These are phyloP conservation scores for Pao palembangensis DNA, from an alignment of 2,113 vertebrate species.

Conservation along the genomic window DNA sequence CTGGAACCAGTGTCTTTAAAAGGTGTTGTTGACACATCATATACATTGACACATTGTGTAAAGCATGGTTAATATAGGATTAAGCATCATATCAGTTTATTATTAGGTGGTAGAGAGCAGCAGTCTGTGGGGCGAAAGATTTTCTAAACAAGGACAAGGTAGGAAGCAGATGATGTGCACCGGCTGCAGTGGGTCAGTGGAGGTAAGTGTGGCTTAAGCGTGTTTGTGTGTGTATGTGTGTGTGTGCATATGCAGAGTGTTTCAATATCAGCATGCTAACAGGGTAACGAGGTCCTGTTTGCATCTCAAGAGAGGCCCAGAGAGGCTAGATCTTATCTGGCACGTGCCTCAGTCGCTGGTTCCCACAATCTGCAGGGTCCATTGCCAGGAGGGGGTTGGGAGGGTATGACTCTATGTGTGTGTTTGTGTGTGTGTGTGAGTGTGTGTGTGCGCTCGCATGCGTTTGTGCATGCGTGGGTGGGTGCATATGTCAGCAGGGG, in stretches of 20 bases:
- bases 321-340: conserved; percentile 80
- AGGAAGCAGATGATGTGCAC: conserved; percentile 57
- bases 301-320: conserved; percentile 75
- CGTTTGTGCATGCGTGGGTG: conserved; percentile 37
- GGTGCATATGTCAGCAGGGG: conserved; percentile 43
- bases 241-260: conserved; percentile 1
- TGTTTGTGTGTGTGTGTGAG: conserved; percentile 23
- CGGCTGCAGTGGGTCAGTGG: conserved; percentile 43
- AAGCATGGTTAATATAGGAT: too few species aligned
- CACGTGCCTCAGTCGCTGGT: conserved; percentile 82
- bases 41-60: too few species aligned
- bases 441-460: conserved; percentile 35
- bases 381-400: conserved; percentile 68
- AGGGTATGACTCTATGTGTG: conserved; percentile 53
- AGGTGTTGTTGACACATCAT: too few species aligned
- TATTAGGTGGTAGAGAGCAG: neutral
- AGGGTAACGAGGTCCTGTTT: conserved; percentile 82
- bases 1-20: too few species aligned
- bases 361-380: conserved; percentile 83
- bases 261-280: conserved; percentile 51
- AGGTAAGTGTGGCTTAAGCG: conserved; percentile 34
- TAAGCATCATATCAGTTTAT: too few species aligned
- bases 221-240: conserved; percentile 19
- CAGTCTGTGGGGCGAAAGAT: conserved; percentile 9
- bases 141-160: conserved; percentile 41